These are phyloP conservation scores for Sarcophaga subvicina DNA, from an alignment of 2,888 invertebrate genomes.

Conservation along the genomic window DNA sequence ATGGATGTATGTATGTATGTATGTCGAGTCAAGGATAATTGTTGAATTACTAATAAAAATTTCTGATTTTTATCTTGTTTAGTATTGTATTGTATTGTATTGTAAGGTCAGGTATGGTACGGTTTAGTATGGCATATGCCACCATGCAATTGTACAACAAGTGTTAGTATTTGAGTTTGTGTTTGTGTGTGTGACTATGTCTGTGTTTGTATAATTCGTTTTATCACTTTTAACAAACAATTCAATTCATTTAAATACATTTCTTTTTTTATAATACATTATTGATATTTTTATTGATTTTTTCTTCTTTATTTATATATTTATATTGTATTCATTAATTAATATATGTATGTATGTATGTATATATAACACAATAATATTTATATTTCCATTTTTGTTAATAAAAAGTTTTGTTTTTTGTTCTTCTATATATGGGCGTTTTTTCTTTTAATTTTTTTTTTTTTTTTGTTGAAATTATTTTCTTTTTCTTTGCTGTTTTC, in stretches of 20 bases:
- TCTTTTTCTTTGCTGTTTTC: too few species aligned
- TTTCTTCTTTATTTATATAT: constrained; percentile 14
- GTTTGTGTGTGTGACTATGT: constrained; percentile 43
- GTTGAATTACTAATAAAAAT: too few species aligned
- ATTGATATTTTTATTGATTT: constrained; percentile 11
- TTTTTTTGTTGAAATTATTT: not conserved
- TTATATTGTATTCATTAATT: not conserved
- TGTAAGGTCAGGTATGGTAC: not conserved
- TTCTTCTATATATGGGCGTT: too few species aligned
- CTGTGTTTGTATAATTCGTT: constrained; percentile 58
- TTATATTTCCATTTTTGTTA: too few species aligned
- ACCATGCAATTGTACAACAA: constrained; percentile 5
- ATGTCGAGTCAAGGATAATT: not conserved
- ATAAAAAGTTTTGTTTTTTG: too few species aligned
- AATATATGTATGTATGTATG: too few species aligned
- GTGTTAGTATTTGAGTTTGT: constrained; percentile 15
- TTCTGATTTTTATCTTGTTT: too few species aligned
- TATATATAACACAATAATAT: too few species aligned
- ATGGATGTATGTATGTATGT: constrained; percentile 7
- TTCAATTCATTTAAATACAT: constrained; percentile 40
- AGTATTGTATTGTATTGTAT: too few species aligned
- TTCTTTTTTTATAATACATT: constrained; percentile 23
- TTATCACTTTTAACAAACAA: constrained; percentile 52
- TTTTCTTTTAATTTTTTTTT: constrained; percentile 18
- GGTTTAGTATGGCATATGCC: not conserved